Evolutionary conservation across 2,888 invertebrate species (phyloP).

Genomic region (Nomada hirtipes): DNA sequence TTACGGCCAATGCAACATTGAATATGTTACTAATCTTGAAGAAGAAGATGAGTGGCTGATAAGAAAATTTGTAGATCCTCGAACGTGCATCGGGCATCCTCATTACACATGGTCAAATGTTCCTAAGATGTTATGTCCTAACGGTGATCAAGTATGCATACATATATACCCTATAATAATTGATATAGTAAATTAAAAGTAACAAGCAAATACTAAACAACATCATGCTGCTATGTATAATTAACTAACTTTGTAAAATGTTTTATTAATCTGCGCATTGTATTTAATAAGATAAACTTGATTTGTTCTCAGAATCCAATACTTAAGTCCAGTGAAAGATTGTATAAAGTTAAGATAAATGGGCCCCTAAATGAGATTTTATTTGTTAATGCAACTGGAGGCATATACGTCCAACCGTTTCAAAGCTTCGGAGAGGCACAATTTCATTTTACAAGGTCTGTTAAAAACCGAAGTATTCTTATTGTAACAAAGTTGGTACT

Average conservation of each 20-base stretch:
- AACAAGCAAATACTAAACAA: too few relatives aligned
- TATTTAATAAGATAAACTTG: slow-evolving; percentile 22
- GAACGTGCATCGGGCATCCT: slow-evolving; percentile 80
- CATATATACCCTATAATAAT: background rate
- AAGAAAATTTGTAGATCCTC: slow-evolving; percentile 83
- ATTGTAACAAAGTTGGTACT: background rate
- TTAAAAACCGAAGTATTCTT: slow-evolving; percentile 8
- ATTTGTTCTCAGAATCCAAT: slow-evolving; percentile 78
- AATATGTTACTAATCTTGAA: slow-evolving; percentile 80
- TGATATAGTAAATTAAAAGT: too few relatives aligned
- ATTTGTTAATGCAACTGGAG: slow-evolving; percentile 81
- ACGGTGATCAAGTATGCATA: slow-evolving; percentile 80
- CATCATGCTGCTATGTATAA: background rate
- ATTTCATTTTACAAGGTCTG: slow-evolving; percentile 78
- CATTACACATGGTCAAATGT: slow-evolving; percentile 81
- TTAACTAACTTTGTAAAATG: slow-evolving; percentile 12
- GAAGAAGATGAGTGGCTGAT: slow-evolving; percentile 74
- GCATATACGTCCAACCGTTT: slow-evolving; percentile 83
- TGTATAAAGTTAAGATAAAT: slow-evolving; percentile 77
- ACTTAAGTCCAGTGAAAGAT: slow-evolving; percentile 83
- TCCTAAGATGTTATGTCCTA: slow-evolving; percentile 81
- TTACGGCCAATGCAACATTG: slow-evolving; percentile 82
- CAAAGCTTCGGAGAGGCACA: slow-evolving; percentile 84
- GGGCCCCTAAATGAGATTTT: slow-evolving; percentile 75
- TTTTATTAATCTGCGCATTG: slow-evolving; percentile 3